Percentiles rank a stretch among this genome's conserved stretches.
Conservation (phyloP, 2,888 invertebrate species). For the Eilema griseolum region DNA sequence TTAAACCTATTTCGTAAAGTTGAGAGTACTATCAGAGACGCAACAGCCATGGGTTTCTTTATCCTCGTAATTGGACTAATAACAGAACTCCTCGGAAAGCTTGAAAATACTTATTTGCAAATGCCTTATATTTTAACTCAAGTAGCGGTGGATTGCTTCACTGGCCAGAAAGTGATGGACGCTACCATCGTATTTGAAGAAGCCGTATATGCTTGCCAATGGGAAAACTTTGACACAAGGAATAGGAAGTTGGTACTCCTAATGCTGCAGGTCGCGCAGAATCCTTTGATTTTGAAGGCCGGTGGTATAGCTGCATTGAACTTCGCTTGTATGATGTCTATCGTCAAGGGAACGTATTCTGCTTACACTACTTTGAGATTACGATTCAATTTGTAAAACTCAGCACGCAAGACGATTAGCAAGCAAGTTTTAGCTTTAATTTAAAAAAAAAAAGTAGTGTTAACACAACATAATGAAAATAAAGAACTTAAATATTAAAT, state of each 20-base stretch:
- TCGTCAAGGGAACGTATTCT: conserved; percentile 68
- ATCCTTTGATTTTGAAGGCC: conserved; percentile 65
- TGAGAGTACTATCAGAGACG: conserved; percentile 48
- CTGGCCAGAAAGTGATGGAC: conserved; percentile 70
- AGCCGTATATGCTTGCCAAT: conserved; percentile 69
- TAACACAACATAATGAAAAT: neutral
- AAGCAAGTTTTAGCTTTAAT: neutral
- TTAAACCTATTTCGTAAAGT: conserved; percentile 20
- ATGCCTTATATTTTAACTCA: conserved; percentile 45
- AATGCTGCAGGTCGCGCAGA: conserved; percentile 69
- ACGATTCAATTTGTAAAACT: conserved; percentile 40
- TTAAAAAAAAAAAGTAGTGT: neutral
- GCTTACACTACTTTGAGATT: conserved; percentile 66
- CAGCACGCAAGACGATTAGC: too few species aligned
- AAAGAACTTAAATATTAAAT: neutral
- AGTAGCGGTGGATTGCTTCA: conserved; percentile 67
- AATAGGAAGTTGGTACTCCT: conserved; percentile 68
- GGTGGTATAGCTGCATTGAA: conserved; percentile 66
- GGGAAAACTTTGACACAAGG: conserved; percentile 68
- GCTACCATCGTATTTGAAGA: conserved; percentile 61
- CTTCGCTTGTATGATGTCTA: conserved; percentile 64
- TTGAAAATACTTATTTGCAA: conserved; percentile 60
- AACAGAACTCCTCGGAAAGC: conserved; percentile 58
- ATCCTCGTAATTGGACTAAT: conserved; percentile 56
- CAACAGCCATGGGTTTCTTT: conserved; percentile 58